These are phyloP conservation scores for Elephantulus edwardii DNA, from an alignment of 2,113 vertebrate genomes.

Conservation along the genomic window DNA sequence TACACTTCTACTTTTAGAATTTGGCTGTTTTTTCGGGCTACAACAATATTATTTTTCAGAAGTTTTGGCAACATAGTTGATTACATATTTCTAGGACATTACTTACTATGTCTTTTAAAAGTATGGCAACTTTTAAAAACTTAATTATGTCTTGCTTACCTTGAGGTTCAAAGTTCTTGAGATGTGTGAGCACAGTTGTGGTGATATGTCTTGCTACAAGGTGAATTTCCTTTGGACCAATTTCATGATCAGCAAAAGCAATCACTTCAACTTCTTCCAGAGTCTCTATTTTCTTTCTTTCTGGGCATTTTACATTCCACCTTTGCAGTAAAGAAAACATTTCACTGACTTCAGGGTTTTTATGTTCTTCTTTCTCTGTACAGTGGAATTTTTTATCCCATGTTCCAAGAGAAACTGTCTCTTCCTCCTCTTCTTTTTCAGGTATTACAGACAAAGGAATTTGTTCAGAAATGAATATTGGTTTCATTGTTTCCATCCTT, in stretches of 20 bases:
- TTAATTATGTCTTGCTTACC: slow-evolving; percentile 59
- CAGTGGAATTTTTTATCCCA: background rate
- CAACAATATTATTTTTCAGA: too few species aligned
- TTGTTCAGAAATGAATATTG: slow-evolving; percentile 63
- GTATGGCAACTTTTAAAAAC: too few species aligned
- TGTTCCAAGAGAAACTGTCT: background rate
- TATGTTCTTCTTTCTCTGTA: background rate
- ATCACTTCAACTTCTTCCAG: slow-evolving; percentile 48
- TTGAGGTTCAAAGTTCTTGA: slow-evolving; percentile 60
- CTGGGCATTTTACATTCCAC: background rate
- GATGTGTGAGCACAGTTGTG: slow-evolving; percentile 54
- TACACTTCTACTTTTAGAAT: background rate
- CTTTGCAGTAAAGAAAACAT: slow-evolving; percentile 62
- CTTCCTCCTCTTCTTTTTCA: background rate
- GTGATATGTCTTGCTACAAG: slow-evolving; percentile 69
- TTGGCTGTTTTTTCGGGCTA: too few species aligned
- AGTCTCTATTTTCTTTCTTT: background rate
- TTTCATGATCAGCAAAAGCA: slow-evolving; percentile 69
- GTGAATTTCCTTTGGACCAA: slow-evolving; percentile 76
- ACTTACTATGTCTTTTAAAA: too few species aligned
- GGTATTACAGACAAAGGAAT: background rate
- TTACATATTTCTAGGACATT: too few species aligned
- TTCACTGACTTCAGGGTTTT: background rate
- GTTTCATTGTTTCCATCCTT: slow-evolving; percentile 67
- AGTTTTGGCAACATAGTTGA: too few species aligned